Evolutionary conservation across 2,888 invertebrate species (phyloP).

Genomic region (Cerceris rybyensis): DNA sequence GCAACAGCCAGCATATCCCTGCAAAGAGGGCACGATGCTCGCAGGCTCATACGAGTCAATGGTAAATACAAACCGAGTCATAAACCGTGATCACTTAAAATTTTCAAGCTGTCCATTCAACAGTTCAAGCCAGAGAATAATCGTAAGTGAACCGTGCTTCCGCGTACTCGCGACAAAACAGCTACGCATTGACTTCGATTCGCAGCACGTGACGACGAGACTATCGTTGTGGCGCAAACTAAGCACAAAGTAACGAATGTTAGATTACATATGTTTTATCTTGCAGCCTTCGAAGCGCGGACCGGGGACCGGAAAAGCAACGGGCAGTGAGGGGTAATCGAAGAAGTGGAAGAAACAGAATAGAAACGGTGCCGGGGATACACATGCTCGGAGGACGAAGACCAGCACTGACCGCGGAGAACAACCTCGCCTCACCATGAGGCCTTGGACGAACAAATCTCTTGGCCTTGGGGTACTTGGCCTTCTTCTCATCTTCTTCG

Average conservation of each 20-base stretch:
- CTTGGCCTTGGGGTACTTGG: slow-evolving; percentile 71
- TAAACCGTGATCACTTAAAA: no score
- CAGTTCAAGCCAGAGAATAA: no score
- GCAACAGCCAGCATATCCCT: no score
- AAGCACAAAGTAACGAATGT: neutral
- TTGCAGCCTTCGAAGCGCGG: slow-evolving; percentile 21
- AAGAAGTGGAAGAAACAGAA: slow-evolving; percentile 18
- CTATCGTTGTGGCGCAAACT: neutral
- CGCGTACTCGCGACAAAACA: no score
- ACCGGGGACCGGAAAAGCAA: slow-evolving; percentile 19
- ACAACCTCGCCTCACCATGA: slow-evolving; percentile 68
- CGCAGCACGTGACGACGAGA: neutral
- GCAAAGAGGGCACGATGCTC: no score
- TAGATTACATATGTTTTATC: slow-evolving; percentile 70
- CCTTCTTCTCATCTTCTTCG: slow-evolving; percentile 66
- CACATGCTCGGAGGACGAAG: slow-evolving; percentile 64
- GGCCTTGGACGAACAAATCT: slow-evolving; percentile 74
- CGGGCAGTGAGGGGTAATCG: slow-evolving; percentile 27
- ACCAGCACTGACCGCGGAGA: slow-evolving; percentile 23
- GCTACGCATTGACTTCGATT: neutral
- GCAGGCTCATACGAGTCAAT: no score
- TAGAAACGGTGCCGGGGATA: slow-evolving; percentile 26
- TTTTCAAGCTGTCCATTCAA: no score
- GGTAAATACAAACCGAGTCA: no score
- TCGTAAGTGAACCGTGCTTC: no score